These are phyloP conservation scores for Scaptomyza pallida DNA, from an alignment of 1,140 invertebrate genomes.

Conservation along the genomic window DNA sequence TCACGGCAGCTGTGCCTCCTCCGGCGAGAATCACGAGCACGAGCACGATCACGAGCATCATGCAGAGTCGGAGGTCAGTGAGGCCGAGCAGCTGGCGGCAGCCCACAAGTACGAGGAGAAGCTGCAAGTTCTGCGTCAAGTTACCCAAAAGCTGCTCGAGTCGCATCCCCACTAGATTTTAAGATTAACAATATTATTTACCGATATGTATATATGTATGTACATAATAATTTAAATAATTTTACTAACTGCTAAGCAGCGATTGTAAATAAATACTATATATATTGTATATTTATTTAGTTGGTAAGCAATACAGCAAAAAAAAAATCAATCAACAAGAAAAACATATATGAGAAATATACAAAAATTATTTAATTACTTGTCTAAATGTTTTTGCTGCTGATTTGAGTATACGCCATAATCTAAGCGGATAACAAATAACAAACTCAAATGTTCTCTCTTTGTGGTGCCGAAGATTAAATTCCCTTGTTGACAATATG, in stretches of 20 bases:
- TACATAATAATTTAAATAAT: not conserved
- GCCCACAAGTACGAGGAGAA: slow-evolving; percentile 72
- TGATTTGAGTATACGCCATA: not conserved
- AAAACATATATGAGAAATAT: slow-evolving; percentile 1
- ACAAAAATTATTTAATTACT: not conserved
- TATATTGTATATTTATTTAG: slow-evolving; percentile 51
- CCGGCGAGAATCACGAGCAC: slow-evolving; percentile 29
- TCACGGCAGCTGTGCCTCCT: slow-evolving; percentile 51
- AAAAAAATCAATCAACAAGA: slow-evolving; percentile 1
- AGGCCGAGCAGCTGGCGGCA: slow-evolving; percentile 51
- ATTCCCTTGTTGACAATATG: not conserved
- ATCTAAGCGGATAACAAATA: not conserved
- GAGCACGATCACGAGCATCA: slow-evolving; percentile 48
- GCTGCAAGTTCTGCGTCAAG: slow-evolving; percentile 62
- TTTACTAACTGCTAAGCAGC: slow-evolving; percentile 38
- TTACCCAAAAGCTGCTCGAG: slow-evolving; percentile 66
- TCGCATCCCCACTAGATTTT: slow-evolving; percentile 45
- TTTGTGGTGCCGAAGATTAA: not conserved
- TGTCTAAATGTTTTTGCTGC: not conserved
- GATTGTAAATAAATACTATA: slow-evolving; percentile 29
- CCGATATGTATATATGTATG: slow-evolving; percentile 3
- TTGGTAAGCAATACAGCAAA: slow-evolving; percentile 47
- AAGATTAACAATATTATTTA: slow-evolving; percentile 8
- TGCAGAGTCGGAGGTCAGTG: slow-evolving; percentile 1
- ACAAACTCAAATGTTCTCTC: not conserved